Base-by-base conservation (phyloP, 2,888 invertebrate genomes). In the Nematopogon swammerdamellus region DNA sequence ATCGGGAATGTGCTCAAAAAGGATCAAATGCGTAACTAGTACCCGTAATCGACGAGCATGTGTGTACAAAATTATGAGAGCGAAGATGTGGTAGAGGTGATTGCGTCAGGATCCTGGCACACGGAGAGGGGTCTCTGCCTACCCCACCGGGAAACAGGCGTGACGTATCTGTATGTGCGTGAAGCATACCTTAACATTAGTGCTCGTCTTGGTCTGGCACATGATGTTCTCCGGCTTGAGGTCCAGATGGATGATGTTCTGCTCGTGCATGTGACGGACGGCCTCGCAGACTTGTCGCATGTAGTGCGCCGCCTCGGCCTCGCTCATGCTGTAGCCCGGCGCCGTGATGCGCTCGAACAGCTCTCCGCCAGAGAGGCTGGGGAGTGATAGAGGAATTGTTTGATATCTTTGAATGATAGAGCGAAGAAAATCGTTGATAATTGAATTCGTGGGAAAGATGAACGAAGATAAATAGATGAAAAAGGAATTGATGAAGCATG, bases 211-310 rank as follows among this genome's bases (percentile, higher is more conserved):
- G 0, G 97, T 99, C 70, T 97, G 96, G 73, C 98, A 99, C 97
- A 99, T 97, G 54, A 99, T 97, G 70, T 99, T 99, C 72, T 99
- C 99, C 0, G 99, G 99, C 80, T 97, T 93, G 53, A 95, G 88
- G 65, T 95, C 94, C 46, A 99, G 83, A 65, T 99, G 99, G 50
- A 99, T 97, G 62, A 99, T 98, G 75, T 97, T 98, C 82, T 94
- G 93, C 63, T 99, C 99, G 69, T 99, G 99, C 99, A 99, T 99
- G 67, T 99, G 97, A 56, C 92, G 86, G 42, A 99, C 91, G 16
- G 92, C 98, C 65, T 98, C 97, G 70, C 97, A 98, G 51, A 99
- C 92, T 80, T 99, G 99, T 51, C 97, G 80, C 94, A 99, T 97
- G 80, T 99, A 99, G 72, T 97, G 95, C 53, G 97, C 96, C 1